Conservation (phyloP, 2,113 vertebrate genomes). For the Trematocara nigrifrons region DNA sequence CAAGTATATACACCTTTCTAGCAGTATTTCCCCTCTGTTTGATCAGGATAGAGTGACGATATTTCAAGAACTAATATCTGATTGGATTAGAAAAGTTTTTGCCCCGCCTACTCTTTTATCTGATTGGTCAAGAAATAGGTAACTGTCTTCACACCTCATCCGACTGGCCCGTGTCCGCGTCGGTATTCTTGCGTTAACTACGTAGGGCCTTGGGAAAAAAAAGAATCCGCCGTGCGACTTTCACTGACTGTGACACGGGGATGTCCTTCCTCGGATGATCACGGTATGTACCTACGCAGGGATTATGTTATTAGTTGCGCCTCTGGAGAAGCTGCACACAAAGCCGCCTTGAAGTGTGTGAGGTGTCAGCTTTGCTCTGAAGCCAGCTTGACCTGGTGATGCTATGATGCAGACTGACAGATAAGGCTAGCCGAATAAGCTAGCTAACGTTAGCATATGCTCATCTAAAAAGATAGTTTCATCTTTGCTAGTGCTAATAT, state of each 20-base stretch:
- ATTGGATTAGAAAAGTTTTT: conserved; percentile 15
- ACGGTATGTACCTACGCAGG: conserved; percentile 24
- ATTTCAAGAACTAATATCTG: background rate
- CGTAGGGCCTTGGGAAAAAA: background rate
- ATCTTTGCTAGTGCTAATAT: background rate
- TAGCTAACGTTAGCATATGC: conserved; percentile 30
- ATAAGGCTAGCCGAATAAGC: conserved; percentile 35
- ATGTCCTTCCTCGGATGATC: conserved; percentile 63
- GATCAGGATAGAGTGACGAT: background rate
- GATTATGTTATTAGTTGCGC: conserved; percentile 27
- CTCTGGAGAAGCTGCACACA: background rate
- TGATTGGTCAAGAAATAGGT: conserved; percentile 27
- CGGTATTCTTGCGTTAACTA: background rate
- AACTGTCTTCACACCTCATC: background rate
- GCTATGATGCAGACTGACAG: conserved; percentile 19
- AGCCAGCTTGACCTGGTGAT: background rate
- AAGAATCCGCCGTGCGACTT: conserved; percentile 29
- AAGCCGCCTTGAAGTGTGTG: background rate
- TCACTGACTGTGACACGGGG: conserved; percentile 28
- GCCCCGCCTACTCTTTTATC: background rate
- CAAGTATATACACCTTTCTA: background rate
- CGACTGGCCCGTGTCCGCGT: conserved; percentile 35
- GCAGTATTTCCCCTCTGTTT: background rate
- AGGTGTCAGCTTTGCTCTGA: background rate
- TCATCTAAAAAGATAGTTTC: background rate